Conservation (phyloP, 2,797 vertebrate genomes). For the Sitta carolinensis region DNA sequence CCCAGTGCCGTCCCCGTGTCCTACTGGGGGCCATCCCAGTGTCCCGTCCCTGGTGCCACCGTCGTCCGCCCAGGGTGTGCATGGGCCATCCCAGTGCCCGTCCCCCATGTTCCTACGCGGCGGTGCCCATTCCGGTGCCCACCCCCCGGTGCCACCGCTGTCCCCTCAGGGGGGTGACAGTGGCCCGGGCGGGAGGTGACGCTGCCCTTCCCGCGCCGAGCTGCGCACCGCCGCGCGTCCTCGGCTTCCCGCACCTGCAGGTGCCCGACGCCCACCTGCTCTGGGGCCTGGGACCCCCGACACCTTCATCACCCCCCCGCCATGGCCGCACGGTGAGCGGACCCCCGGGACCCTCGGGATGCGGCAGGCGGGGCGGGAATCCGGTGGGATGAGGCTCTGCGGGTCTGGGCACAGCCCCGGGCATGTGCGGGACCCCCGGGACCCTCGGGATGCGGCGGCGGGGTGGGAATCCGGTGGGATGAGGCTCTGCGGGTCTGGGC, state of each 20-base stretch:
- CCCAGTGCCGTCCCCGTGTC: too few relatives aligned
- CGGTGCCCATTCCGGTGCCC: neutral
- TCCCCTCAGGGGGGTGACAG: conserved; percentile 57
- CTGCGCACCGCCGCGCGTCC: conserved; percentile 76
- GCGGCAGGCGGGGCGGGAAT: neutral
- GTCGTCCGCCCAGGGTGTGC: too few relatives aligned
- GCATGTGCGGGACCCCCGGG: neutral
- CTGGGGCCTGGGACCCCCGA: conserved; percentile 83
- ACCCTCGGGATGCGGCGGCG: neutral
- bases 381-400: too few relatives aligned
- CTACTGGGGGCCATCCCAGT: too few relatives aligned
- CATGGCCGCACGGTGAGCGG: conserved; percentile 83
- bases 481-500: too few relatives aligned
- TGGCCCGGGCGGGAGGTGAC: conserved; percentile 78
- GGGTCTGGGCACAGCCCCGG: too few relatives aligned
- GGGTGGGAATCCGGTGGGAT: neutral
- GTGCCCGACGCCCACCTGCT: conserved; percentile 83
- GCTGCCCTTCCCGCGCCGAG: conserved; percentile 79
- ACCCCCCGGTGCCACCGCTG: neutral
- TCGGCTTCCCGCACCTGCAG: conserved; percentile 86
- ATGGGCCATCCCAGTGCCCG: neutral
- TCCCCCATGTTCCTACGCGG: rapidly evolving
- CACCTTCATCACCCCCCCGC: conserved; percentile 82
- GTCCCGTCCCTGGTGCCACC: too few relatives aligned
- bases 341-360: too few relatives aligned